These are phyloP conservation scores for Podabrus alpinus DNA, from an alignment of 2,888 invertebrate genomes.

Conservation along the genomic window DNA sequence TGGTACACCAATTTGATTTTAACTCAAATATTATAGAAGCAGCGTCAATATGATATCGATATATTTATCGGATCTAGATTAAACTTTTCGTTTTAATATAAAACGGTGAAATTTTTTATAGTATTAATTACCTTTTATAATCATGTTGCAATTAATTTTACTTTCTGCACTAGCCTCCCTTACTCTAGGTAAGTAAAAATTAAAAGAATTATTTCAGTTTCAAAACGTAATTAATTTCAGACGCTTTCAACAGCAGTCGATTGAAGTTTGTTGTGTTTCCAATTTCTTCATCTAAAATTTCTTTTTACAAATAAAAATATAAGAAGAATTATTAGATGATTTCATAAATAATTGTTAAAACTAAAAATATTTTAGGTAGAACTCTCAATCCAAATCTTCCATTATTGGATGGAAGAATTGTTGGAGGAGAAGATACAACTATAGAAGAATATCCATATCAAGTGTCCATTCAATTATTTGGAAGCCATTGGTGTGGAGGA, in stretches of 20 bases:
- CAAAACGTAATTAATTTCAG: too few species aligned
- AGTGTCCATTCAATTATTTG: not conserved
- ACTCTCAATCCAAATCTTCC: too few species aligned
- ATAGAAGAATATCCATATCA: too few species aligned
- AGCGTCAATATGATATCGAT: not conserved
- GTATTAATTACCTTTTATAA: not conserved
- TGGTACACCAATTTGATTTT: not conserved
- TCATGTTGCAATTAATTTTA: not conserved
- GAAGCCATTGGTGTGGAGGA: constrained; percentile 3
- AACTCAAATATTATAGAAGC: not conserved
- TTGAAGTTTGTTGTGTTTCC: too few species aligned
- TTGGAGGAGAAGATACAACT: too few species aligned
- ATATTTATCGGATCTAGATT: not conserved
- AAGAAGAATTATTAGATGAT: too few species aligned
- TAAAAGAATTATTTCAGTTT: not conserved
- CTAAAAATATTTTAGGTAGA: not conserved
- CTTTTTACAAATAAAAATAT: too few species aligned
- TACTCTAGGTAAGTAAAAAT: not conserved
- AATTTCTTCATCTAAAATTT: too few species aligned
- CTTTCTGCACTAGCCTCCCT: not conserved
- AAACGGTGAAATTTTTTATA: not conserved
- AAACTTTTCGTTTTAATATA: not conserved
- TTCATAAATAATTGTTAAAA: too few species aligned
- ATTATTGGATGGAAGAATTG: too few species aligned
- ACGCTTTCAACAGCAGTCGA: too few species aligned